Base-by-base conservation (phyloP, 2,797 vertebrate species). In the Xenentodon cancila region DNA sequence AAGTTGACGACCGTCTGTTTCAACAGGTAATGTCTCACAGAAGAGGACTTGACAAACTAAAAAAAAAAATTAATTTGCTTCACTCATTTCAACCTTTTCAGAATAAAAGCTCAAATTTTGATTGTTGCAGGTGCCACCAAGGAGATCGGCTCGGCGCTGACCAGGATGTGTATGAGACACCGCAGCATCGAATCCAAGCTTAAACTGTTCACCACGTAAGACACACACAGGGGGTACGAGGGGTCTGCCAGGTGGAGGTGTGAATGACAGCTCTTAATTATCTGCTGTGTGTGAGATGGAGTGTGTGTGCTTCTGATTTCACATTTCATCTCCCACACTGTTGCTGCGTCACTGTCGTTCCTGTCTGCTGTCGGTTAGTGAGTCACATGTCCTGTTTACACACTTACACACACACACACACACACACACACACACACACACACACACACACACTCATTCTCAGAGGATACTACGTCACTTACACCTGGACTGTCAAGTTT, bases 101-200 rank as follows among this genome's bases (percentile, higher is more conserved):
- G 57, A 51, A 51, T 1, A 0, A 9, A 15, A 1, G 25, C 25
- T 25, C 5, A 3, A 25, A 3, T 25, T 44, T 16, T 59, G 7
- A 42, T 32, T 64, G 15, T 57, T 64, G 11, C 77, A 95, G 94
- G 94, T 9, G 94, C 94, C 6, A 95, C 94, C 18, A 95, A 95
- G 57, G 94, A 95, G 59, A 95, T 95, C 1, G 94, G 94, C 45
- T 94, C 94, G 0, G 94, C 94, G 0, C 73, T 95, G 9, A 95
- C 94, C 68, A 88, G 94, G 77, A 95, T 95, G 94, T 95, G 94
- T 60, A 94, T 95, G 94, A 93, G 94, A 66, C 94, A 95, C 80
- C 85, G 94, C 54, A 95, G 94, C 88, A 95, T 95, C 3, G 94
- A 95, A 81, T 93, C 91, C 80, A 93, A 94, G 55, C 91, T 95